phyloP scores from a whole-genome alignment of 1,140 invertebrate genomes.

The Microplitis mediator region DNA sequence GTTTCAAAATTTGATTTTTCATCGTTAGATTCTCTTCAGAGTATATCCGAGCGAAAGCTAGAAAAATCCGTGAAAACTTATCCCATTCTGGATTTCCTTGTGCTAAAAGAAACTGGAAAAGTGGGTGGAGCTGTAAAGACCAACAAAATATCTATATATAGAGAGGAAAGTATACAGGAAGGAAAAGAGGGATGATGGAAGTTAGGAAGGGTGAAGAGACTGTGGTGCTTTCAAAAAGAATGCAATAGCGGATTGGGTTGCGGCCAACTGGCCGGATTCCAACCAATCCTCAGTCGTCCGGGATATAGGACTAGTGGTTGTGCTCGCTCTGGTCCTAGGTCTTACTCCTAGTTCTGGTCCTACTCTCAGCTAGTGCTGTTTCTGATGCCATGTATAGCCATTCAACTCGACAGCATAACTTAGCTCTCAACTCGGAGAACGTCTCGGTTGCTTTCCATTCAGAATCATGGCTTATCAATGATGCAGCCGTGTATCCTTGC shows the following conservation, averaged over 20 bases:
- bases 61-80: background rate
- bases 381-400: conserved; percentile 42
- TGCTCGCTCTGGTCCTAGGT: no score
- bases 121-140: conserved; percentile 20
- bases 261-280: conserved; percentile 59
- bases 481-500: background rate
- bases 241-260: conserved; percentile 61
- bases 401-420: conserved; percentile 35
- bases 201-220: conserved; percentile 22
- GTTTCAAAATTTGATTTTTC: background rate
- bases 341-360: conserved; percentile 31
- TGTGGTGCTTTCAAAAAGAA: conserved; percentile 57
- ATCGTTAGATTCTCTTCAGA: background rate
- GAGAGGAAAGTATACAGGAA: background rate
- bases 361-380: conserved; percentile 32
- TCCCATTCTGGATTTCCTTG: background rate
- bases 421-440: background rate
- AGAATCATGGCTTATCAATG: conserved; percentile 44
- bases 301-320: conserved; percentile 47
- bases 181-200: conserved; percentile 27
- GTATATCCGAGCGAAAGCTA: background rate
- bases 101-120: conserved; percentile 24
- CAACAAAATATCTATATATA: background rate
- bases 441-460: conserved; percentile 43
- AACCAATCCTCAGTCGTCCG: conserved; percentile 57